phyloP scores from a whole-genome alignment of 2,113 vertebrate genomes.

The Theristicus caerulescens region DNA sequence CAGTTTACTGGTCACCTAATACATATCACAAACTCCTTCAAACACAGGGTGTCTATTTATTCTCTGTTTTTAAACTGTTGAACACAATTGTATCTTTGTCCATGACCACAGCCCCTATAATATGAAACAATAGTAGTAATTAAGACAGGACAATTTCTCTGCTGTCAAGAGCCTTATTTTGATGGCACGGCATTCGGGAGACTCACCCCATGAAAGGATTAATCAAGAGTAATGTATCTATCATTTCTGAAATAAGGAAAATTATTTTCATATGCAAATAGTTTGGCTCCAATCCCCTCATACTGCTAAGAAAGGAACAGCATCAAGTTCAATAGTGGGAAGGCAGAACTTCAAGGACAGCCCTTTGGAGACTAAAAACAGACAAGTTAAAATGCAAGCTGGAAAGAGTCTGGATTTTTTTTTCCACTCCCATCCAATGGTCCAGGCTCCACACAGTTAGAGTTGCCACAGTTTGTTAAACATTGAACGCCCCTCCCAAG shows the following conservation, averaged over 20 bases:
- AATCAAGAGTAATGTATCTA: neutral
- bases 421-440: neutral
- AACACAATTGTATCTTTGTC: neutral
- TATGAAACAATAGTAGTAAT: neutral
- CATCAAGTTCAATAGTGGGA: neutral
- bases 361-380: neutral
- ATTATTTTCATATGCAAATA: neutral
- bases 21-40: neutral
- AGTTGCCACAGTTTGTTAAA: conserved; percentile 19
- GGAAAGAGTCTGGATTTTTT: neutral
- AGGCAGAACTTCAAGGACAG: neutral
- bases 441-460: neutral
- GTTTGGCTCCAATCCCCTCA: neutral
- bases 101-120: neutral
- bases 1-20: neutral
- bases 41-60: neutral
- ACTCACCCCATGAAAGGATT: neutral
- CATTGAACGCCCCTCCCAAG: conserved; percentile 23
- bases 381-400: neutral
- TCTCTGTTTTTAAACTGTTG: neutral
- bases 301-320: neutral
- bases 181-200: neutral
- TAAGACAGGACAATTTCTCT: neutral
- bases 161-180: neutral
- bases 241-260: neutral